These are phyloP conservation scores for Macrotus californicus DNA, from an alignment of 2,113 vertebrate species.

Conservation along the genomic window DNA sequence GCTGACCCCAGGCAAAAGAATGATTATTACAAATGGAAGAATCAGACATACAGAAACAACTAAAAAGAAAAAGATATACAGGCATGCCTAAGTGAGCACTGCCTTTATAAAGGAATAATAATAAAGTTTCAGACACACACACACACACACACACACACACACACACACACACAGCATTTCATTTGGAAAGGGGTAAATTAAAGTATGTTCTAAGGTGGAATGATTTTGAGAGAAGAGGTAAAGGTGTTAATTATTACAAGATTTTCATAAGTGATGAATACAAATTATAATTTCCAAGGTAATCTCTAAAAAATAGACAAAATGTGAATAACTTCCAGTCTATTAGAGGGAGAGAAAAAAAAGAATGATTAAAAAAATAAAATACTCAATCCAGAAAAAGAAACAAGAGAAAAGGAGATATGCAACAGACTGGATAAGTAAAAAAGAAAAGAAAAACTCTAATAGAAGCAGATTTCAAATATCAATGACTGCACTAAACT, in stretches of 20 bases:
- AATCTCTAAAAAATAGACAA: not conserved
- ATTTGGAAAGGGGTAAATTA: not conserved
- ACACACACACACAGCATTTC: not conserved
- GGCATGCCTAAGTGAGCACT: not conserved
- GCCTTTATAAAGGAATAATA: not conserved
- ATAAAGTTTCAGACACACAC: too few species aligned
- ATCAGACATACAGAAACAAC: not conserved
- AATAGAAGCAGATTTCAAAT: not conserved
- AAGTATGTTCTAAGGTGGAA: not conserved
- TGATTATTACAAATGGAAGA: not conserved
- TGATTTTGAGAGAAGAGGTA: not conserved
- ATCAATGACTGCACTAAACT: not conserved
- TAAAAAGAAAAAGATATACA: not conserved
- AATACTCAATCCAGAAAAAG: not conserved
- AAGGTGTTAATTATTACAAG: not conserved
- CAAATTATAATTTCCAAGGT: not conserved
- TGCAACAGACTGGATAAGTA: not conserved
- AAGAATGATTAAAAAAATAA: not conserved
- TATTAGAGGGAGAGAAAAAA: not conserved
- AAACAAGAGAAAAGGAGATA: not conserved
- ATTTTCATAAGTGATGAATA: not conserved
- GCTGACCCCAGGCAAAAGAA: not conserved
- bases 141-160: too few species aligned
- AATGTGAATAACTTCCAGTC: not conserved
- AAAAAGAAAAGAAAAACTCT: not conserved